A percentile compares a stretch with the other conserved stretches of the same genome.
phyloP scores from a whole-genome alignment of 2,797 vertebrate species.

The Syndactyla subalaris region DNA sequence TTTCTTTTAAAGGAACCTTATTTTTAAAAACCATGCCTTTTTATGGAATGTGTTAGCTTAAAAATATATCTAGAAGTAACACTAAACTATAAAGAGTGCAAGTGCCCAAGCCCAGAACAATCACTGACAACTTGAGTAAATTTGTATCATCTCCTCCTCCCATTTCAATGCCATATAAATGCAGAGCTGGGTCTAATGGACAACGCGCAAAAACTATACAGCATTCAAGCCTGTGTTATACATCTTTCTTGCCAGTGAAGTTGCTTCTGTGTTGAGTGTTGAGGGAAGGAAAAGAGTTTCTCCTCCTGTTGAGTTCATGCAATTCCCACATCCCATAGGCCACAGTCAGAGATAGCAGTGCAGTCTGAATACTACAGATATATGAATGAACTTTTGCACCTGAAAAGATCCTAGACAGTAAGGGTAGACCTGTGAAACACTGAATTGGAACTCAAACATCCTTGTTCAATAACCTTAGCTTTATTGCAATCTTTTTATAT shows the following conservation, averaged over 20 bases:
- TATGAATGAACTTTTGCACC: background rate
- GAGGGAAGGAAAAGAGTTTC: background rate
- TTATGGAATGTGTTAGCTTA: background rate
- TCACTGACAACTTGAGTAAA: background rate
- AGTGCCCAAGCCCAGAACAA: background rate
- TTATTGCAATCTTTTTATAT: background rate
- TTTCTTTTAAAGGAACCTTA: background rate
- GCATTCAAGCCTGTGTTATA: background rate
- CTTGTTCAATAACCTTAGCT: background rate
- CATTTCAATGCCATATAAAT: background rate
- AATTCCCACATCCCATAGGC: background rate
- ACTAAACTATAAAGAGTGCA: background rate
- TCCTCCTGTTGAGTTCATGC: background rate
- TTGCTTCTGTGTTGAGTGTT: background rate
- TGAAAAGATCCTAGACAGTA: background rate
- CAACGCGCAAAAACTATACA: background rate
- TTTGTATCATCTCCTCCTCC: background rate
- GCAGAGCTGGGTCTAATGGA: background rate
- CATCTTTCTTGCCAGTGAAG: background rate
- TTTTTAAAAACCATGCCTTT: background rate
- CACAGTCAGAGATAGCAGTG: background rate
- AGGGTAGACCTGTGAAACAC: background rate
- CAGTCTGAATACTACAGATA: background rate
- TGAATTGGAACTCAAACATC: background rate
- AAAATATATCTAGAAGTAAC: background rate